Evolutionary conservation across 2,113 vertebrate species (phyloP).

Genomic region (Crotalus tigris): DNA sequence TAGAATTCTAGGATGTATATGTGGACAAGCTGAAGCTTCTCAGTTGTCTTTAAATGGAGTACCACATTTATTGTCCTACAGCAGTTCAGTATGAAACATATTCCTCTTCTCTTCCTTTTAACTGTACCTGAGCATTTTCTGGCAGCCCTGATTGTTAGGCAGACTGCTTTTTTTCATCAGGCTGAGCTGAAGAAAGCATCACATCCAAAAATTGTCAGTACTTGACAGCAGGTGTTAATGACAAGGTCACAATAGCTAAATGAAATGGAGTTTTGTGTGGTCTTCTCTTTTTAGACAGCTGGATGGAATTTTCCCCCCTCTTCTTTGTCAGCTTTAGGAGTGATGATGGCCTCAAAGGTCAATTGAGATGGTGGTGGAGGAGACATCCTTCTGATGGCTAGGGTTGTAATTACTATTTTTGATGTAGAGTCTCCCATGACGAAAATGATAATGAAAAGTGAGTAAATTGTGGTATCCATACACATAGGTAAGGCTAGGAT

Average conservation of each 20-base stretch:
- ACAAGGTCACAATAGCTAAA: background rate
- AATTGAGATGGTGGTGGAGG: background rate
- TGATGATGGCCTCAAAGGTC: background rate
- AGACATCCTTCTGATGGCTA: background rate
- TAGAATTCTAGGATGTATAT: background rate
- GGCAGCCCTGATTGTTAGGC: background rate
- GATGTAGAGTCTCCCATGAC: background rate
- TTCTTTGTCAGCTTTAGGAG: background rate
- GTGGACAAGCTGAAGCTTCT: background rate
- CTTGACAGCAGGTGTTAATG: background rate
- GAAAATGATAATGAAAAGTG: background rate
- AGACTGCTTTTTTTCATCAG: background rate
- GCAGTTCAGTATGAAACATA: background rate
- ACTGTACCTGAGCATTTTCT: background rate
- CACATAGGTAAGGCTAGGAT: background rate
- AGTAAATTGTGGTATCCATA: background rate
- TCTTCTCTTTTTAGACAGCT: background rate
- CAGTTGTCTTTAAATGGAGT: background rate
- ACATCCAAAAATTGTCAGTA: background rate
- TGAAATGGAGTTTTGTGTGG: background rate
- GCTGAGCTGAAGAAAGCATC: background rate
- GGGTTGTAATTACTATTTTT: background rate
- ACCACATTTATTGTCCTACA: background rate
- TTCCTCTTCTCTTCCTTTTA: background rate
- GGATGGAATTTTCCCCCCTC: background rate